Base-by-base conservation (phyloP, 2,888 invertebrate species). In the Ophion slaviceki region DNA sequence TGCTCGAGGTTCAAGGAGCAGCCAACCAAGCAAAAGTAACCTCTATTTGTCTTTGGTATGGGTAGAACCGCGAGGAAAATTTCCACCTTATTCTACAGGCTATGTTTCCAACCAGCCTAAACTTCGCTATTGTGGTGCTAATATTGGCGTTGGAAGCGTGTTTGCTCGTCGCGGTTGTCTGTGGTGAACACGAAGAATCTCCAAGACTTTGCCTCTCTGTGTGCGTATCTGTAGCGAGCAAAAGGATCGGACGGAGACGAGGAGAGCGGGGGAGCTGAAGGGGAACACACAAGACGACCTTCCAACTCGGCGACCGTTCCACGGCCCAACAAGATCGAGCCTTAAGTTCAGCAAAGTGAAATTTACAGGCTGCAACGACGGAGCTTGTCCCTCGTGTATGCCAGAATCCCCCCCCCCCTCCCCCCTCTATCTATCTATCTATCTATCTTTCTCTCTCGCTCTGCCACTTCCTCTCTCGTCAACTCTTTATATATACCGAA, bases 271-370 rank as follows among this genome's bases (percentile, higher is more conserved):
- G 64, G 8, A 40, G 32, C 64, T 61, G 47, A 70, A 71, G 20
- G 47, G 40, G 78, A 70, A 64, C 67, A 62, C 62, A 36, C 57
- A 84, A 71, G 78, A 68, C 81, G 83, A 79, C 85, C 84, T 84
- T 81, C 70, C 78, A 62, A 77, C 75, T 57, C 57, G 68, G 53
- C 62, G 78, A 78, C 36, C 57, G 78, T 64, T 70, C 68, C 62
- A 75, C 85, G 67, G 70, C 67, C 86, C 80, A 82, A 61, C 74
- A 88, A 88, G 89, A 90, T 90, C 87, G 76, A 68, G 84, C 88
- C 88, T 88, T 87, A 90, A 93, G 90, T 92, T 92, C 80, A 84
- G 89, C 88, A 91, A 92, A 92, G 91, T 92, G 92, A 92, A 92
- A 92, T 92, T 92, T 92, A 91, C 92, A 91, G 89, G 88, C 82